Evolutionary conservation across 2,797 vertebrate species (phyloP), one percentile per base, ranked within the genome.

Genomic region (Lagorchestes hirsutus): DNA sequence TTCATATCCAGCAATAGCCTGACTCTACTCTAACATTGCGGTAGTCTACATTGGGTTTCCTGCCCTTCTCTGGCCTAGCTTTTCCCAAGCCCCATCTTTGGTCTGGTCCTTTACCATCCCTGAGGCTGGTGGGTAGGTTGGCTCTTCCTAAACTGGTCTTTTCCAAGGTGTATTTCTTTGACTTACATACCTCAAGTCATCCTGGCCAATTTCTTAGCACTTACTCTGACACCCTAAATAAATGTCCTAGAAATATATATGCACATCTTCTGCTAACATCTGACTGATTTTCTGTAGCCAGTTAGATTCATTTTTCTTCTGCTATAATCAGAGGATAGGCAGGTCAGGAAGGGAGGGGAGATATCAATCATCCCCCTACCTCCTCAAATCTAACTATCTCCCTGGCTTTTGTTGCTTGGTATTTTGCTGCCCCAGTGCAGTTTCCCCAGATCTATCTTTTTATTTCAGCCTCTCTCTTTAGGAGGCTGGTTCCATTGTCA

Each of bases 201-300:
- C 95, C 96, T 52, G 92, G 93, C 95, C 95, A 94, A 95, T 74
- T 87, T 96, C 95, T 94, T 93, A 97, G 96, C 93, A 92, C 92
- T 62, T 34, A 52, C 93, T 93, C 94, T 95, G 90, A 96, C 74
- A 95, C 97, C 93, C 95, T 97, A 97, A 97, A 98, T 98, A 97
- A 96, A 96, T 96, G 96, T 67, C 97, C 97, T 95, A 93, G 97
- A 97, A 96, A 95, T 97, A 96, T 97, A 97, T 97, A 96, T 97
- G 94, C 97, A 34, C 97, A 96, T 82, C 2, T 2, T 97, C 93
- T 97, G 97, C 96, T 96, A 97, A 91, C 98, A 98, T 98, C 97
- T 98, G 98, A 97, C 97, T 98, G 96, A 97, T 98, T 98, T 97
- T 98, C 97, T 97, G 97, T 97, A 97, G 97, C 96, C 96, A 96